Percentiles rank a stretch among this genome's conserved stretches.
Conservation (phyloP, 2,888 invertebrate genomes). For the Ephialtes manifestator region DNA sequence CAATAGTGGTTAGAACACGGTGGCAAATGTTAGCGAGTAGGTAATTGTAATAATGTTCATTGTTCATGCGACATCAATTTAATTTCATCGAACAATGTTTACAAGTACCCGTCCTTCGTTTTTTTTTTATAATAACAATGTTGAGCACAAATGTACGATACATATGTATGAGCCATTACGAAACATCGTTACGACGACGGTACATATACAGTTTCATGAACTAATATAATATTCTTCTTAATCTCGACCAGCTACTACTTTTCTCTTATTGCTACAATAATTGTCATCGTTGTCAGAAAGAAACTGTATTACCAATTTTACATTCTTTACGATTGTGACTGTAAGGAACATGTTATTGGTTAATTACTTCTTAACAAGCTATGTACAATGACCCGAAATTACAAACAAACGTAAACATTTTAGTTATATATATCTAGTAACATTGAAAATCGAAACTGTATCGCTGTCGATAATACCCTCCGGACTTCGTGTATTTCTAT, state of each 20-base stretch:
- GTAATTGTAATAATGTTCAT: neutral
- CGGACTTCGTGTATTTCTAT: conserved; percentile 8
- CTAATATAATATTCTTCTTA: conserved; percentile 12
- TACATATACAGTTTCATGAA: conserved; percentile 1
- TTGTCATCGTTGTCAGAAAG: conserved; percentile 6
- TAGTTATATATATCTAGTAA: conserved; percentile 5
- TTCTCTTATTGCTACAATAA: conserved; percentile 8
- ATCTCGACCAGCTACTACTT: conserved; percentile 1
- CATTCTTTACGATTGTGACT: conserved; percentile 12
- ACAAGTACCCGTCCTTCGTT: neutral
- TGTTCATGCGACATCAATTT: conserved; percentile 9
- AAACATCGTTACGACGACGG: neutral
- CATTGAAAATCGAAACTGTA: conserved; percentile 3
- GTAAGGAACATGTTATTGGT: conserved; percentile 12
- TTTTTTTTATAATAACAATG: conserved; percentile 4
- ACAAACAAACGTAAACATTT: neutral
- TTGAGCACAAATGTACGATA: conserved; percentile 2
- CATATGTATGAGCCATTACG: conserved; percentile 5
- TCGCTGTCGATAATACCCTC: conserved; percentile 9
- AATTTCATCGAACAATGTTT: conserved; percentile 8
- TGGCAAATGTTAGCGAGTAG: neutral
- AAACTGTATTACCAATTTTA: conserved; percentile 8
- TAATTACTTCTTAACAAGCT: conserved; percentile 8
- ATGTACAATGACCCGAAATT: conserved; percentile 12
- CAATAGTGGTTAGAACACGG: neutral